Conservation (phyloP, 2,113 vertebrate genomes). For the Mohoua ochrocephala region DNA sequence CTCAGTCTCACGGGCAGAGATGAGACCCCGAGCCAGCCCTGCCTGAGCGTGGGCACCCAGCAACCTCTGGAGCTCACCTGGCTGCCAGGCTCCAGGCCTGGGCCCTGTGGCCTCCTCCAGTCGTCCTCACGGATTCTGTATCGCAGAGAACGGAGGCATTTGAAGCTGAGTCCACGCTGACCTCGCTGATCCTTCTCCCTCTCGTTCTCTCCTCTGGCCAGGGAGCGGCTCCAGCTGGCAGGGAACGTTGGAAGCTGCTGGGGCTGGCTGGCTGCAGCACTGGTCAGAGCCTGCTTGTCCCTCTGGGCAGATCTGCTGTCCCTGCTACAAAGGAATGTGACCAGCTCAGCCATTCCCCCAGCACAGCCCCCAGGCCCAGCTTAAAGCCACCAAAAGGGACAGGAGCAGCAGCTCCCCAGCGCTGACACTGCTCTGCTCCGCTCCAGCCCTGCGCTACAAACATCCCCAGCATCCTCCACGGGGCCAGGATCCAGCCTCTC, state of each 20-base stretch:
- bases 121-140: constrained; percentile 19
- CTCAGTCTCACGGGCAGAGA: not conserved
- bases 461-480: not conserved
- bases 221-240: not conserved
- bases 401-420: not conserved
- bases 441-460: not conserved
- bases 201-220: not conserved
- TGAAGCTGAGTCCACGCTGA: constrained; percentile 42
- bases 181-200: not conserved
- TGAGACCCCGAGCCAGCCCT: not conserved
- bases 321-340: not conserved
- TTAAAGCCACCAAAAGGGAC: not conserved
- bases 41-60: not conserved
- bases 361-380: not conserved
- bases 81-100: not conserved
- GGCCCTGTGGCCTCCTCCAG: constrained; percentile 60
- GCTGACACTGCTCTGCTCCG: not conserved
- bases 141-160: constrained; percentile 64
- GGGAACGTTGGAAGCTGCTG: not conserved
- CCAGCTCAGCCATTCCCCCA: not conserved
- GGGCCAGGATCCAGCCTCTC: not conserved
- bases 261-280: not conserved
- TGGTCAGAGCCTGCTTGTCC: not conserved
- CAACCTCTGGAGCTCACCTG: not conserved
- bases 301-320: not conserved